A percentile compares a stretch with the other conserved stretches of the same genome.
Evolutionary conservation across 2,113 vertebrate species (phyloP).

Genomic region (Rhea americana): DNA sequence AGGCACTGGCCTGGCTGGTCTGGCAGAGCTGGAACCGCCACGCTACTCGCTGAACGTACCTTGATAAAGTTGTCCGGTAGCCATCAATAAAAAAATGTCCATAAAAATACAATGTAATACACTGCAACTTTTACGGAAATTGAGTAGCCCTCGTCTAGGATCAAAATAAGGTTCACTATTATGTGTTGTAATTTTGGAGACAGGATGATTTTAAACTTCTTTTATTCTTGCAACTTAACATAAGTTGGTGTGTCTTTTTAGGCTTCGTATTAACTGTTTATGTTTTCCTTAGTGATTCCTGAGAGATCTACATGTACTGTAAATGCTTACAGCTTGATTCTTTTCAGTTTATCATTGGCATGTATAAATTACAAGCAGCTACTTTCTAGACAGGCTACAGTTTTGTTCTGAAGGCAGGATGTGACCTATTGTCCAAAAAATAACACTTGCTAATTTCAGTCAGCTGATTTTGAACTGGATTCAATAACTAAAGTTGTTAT

Average conservation of each 20-base stretch:
- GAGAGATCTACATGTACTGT: neutral
- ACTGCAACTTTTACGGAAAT: neutral
- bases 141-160: neutral
- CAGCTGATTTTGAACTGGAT: neutral
- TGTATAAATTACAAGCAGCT: neutral
- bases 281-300: neutral
- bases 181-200: neutral
- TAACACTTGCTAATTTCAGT: neutral
- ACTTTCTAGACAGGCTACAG: neutral
- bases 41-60: neutral
- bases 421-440: neutral
- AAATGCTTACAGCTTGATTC: neutral
- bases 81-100: fast-evolving
- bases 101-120: neutral
- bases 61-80: neutral
- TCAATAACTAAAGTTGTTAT: neutral
- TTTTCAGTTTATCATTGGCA: neutral
- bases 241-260: neutral
- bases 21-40: neutral
- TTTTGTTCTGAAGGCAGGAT: neutral
- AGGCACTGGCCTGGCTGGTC: fast-evolving
- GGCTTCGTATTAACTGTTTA: neutral
- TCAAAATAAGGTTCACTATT: neutral
- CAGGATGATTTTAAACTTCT: neutral
- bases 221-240: neutral